Conservation (phyloP, 2,888 invertebrate species). For the Nebria brevicollis region DNA sequence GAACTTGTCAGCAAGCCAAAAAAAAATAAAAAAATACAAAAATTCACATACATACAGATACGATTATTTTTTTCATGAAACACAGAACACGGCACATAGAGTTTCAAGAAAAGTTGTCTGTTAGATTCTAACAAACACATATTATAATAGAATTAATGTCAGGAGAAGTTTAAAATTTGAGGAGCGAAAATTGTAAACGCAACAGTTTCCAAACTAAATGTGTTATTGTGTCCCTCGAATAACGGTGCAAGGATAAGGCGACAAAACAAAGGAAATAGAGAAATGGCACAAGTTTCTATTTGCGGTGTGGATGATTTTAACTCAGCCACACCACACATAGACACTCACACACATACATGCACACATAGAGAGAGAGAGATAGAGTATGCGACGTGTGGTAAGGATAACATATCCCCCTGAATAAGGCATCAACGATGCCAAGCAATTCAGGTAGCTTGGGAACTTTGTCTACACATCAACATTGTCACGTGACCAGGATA, state of each 20-base stretch:
- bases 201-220: neutral
- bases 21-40: too few species aligned
- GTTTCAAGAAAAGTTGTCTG: neutral
- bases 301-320: slow-evolving; percentile 8
- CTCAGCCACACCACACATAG: neutral
- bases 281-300: slow-evolving; percentile 16
- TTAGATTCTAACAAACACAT: neutral
- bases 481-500: slow-evolving; percentile 43
- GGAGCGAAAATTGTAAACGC: neutral
- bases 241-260: neutral
- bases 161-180: neutral
- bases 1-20: too few species aligned
- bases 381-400: neutral
- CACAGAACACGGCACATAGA: neutral
- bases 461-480: slow-evolving; percentile 47
- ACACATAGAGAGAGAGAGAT: neutral
- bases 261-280: neutral
- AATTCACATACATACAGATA: too few species aligned
- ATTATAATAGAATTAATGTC: neutral
- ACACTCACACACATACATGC: neutral
- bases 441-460: slow-evolving; percentile 46
- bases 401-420: slow-evolving; percentile 40
- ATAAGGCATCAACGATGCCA: slow-evolving; percentile 42
- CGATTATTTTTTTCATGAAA: too few species aligned
- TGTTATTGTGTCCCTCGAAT: neutral